Base-by-base conservation (phyloP, 2,113 vertebrate species). In the Oplegnathus fasciatus region DNA sequence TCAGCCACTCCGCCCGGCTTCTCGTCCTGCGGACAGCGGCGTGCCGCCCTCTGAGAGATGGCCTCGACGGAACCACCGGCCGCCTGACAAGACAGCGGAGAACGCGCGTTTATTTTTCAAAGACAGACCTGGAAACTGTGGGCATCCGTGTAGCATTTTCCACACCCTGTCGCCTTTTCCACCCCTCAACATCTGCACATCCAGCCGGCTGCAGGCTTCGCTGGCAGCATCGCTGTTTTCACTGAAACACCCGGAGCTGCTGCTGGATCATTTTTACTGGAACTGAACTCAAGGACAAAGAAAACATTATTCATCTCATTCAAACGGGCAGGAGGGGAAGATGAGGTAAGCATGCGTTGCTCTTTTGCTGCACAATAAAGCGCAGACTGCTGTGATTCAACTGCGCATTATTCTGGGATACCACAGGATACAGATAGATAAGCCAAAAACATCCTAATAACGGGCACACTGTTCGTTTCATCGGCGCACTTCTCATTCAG, bases 261-360 rank as follows among this genome's bases (percentile, higher is more conserved):
- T 68, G 73, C 34, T 58, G 66, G 52, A 65, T 9, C 57, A 37
- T 46, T 73, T 79, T 20, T 26, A 30, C 22, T 13, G 48, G 6
- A 69, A 32, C 22, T 70, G 34, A 74, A 82, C 57, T 90, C 37
- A 48, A 84, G 80, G 60, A 52, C 65, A 50, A 77, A 82, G 17
- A 60, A n/a, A 79, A 55, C 55, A 80, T 32, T 14, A 5, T 30
- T 44, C 50, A 61, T 84, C 82, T 67, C 60, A 67, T 46, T n/a
- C 37, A 78, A 3, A 24, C 44, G 80, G 60, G 64, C 57, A n/a
- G 87, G 78, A 75, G 88, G 83, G 85, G 86, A 93, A 61, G 80
- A 96, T 96, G 95, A 95, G 95, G 95, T 96, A 93, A 94, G 94
- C 88, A 84, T 15, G 89, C 77, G 66, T 61, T 75, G 37, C 42